Evolutionary conservation across 2,113 vertebrate genomes (phyloP).

Genomic region (Scytalopus superciliaris): DNA sequence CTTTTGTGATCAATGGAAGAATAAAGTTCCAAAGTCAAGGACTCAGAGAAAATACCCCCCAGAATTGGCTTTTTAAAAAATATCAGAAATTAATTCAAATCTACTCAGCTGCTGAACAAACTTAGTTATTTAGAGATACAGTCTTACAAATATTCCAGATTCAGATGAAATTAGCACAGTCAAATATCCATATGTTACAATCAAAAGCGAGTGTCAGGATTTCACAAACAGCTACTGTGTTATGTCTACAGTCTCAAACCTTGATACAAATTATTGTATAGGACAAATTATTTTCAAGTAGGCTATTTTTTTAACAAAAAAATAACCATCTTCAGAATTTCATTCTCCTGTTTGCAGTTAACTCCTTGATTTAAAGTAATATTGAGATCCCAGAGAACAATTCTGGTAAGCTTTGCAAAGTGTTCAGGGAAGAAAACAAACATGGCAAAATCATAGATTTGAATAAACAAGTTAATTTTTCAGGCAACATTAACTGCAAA

Average conservation of each 20-base stretch:
- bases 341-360: background rate
- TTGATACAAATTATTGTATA: background rate
- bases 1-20: slow-evolving; percentile 5
- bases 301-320: background rate
- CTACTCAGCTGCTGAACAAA: background rate
- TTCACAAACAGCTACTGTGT: background rate
- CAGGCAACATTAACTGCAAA: background rate
- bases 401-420: background rate
- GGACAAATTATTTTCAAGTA: background rate
- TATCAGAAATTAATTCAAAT: background rate
- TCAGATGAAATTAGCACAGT: background rate
- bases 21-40: slow-evolving; percentile 12
- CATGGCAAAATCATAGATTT: background rate
- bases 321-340: background rate
- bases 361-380: background rate
- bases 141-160: background rate
- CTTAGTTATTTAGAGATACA: background rate
- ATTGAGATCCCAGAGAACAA: background rate
- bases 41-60: background rate
- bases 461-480: background rate
- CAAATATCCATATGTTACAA: background rate
- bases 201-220: background rate
- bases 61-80: background rate
- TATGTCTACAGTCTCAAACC: background rate
- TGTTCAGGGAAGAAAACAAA: background rate